Base-by-base conservation (phyloP, 2,888 invertebrate genomes). In the Tridacna crocea region DNA sequence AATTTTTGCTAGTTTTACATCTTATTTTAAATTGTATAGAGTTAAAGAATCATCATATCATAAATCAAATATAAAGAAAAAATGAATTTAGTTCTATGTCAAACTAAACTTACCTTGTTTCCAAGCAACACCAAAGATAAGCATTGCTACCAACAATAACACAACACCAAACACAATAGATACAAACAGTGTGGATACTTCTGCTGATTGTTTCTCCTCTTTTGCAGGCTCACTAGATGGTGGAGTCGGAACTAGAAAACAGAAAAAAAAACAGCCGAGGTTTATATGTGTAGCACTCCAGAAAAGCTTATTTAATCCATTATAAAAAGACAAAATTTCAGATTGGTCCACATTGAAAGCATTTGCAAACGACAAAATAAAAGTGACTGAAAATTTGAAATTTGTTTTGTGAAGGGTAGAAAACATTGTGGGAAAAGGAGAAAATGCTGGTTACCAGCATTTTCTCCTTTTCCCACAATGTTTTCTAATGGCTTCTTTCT, bases 101-200 rank as follows among this genome's bases (percentile, higher is more conserved):
- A 4, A 61, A 61, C 13, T 36, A 36, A 36, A 61, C 61, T n/a
- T 77, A 92, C 92, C 91, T 87, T 90, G 90, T 83, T 89, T 89
- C 73, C 91, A 87, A 46, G 89, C 88, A 11, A 91, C 87, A 11
- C 92, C 92, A 82, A 92, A 90, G 26, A 89, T 63, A 10, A 91
- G 86, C 22, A 92, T 84, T 60, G 90, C 88, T 11, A 92, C 78
- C 17, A 92, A 84, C 12, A 92, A 82, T 24, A 91, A 24, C 15
- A 89, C 82, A 13, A 82, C 88, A 0, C 92, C 92, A 77, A 87
- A 83, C 0, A 92, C 88, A 15, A 91, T 89, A n/a, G 91, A 88
- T 27, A 92, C 88, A 70, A 89, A 91, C 11, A 91, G 87, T n/a
- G 91, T 86, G n/a, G 91, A 90, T 79, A 91, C 88, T 72, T 88